A percentile compares a stretch with the other conserved stretches of the same genome.
These are phyloP conservation scores for Bruchidius siliquastri DNA, from an alignment of 2,888 invertebrate genomes.

Conservation along the genomic window DNA sequence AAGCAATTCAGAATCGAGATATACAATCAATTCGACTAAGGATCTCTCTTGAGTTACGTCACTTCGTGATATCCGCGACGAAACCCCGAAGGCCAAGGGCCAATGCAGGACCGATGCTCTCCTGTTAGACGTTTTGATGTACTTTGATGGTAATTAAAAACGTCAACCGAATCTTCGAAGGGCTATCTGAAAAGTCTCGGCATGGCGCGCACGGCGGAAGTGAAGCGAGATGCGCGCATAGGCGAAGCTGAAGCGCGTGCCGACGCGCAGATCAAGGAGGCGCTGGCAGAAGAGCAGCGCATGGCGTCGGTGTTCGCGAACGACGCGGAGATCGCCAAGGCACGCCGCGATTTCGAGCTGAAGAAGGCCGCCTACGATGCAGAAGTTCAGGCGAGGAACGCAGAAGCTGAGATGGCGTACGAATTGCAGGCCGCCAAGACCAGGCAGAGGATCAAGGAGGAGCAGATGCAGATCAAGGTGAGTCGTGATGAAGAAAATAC, in stretches of 20 bases:
- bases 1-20: too few species aligned
- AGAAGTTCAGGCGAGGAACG: constrained; percentile 92
- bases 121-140: too few species aligned
- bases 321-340: constrained; percentile 96
- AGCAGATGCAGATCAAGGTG: constrained; percentile 88
- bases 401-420: constrained; percentile 91
- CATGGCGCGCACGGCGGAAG: constrained; percentile 91
- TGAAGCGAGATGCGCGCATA: constrained; percentile 92
- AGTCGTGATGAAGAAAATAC: too few species aligned
- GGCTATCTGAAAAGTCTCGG: constrained; percentile 92
- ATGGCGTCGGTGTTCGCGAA: constrained; percentile 92
- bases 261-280: constrained; percentile 90
- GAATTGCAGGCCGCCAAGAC: constrained; percentile 93
- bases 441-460: constrained; percentile 85
- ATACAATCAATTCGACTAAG: too few species aligned
- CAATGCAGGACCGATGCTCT: too few species aligned
- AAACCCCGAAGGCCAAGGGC: too few species aligned
- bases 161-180: constrained; percentile 45
- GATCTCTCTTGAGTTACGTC: too few species aligned
- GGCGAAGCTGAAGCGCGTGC: constrained; percentile 94
- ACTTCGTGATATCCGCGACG: too few species aligned
- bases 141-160: too few species aligned
- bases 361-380: constrained; percentile 97
- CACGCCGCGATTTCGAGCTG: constrained; percentile 92
- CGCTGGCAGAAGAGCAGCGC: constrained; percentile 92